Percentiles rank a stretch among this genome's conserved stretches.
phyloP scores from a whole-genome alignment of 2,888 invertebrate genomes.

The Pristionchus arcanus region DNA sequence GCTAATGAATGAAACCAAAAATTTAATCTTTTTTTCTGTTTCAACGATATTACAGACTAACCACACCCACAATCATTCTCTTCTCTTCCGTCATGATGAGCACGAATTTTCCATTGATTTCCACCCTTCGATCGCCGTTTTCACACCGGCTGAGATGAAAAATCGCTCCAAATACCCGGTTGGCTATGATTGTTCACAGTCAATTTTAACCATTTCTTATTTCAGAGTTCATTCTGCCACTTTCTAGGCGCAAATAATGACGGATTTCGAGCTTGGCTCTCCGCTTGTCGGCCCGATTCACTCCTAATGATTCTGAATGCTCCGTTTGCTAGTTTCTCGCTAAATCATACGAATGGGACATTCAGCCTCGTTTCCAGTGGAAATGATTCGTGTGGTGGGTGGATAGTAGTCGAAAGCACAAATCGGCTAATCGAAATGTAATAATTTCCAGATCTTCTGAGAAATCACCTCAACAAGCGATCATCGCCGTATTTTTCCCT shows the following conservation, averaged over 20 bases:
- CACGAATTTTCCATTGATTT: neutral
- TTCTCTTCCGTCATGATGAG: neutral
- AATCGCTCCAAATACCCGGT: neutral
- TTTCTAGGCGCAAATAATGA: neutral
- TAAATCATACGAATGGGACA: neutral
- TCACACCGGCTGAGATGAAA: neutral
- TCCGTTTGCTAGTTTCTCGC: neutral
- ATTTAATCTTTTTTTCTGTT: neutral
- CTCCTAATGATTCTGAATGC: neutral
- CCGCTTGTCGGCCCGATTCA: neutral
- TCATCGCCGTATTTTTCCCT: neutral
- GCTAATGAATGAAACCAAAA: neutral
- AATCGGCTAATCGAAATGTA: neutral
- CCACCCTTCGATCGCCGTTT: neutral
- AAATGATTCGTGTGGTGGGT: neutral
- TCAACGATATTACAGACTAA: neutral
- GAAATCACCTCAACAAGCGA: neutral
- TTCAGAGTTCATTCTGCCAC: constrained; percentile 20
- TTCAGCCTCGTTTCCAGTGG: neutral
- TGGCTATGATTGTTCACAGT: too few species aligned
- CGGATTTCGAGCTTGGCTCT: neutral
- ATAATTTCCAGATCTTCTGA: neutral
- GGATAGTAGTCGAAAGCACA: neutral
- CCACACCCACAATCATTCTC: neutral
- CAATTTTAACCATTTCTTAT: neutral